A percentile compares a stretch with the other conserved stretches of the same genome.
Conservation (phyloP, 2,113 vertebrate species). For the Poecile atricapillus region DNA sequence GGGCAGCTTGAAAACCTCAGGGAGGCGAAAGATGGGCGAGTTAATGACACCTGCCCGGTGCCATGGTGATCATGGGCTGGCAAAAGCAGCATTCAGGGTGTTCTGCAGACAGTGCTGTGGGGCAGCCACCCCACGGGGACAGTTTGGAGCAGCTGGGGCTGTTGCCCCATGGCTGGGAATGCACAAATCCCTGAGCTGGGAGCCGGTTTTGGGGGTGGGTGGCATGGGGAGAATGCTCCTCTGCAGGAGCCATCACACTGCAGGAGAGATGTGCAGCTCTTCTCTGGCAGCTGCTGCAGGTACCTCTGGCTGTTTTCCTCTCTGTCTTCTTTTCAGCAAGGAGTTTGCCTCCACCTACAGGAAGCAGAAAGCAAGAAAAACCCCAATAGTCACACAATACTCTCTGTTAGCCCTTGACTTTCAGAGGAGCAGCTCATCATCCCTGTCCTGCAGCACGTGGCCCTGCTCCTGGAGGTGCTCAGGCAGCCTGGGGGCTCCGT, state of each 20-base stretch:
- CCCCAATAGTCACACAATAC: background rate
- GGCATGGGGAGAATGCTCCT: background rate
- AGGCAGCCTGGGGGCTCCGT: background rate
- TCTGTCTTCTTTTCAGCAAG: conserved; percentile 49
- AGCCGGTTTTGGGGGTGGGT: rapidly evolving
- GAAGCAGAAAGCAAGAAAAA: conserved; percentile 46
- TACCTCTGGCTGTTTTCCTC: background rate
- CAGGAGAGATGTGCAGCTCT: background rate
- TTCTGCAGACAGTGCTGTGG: rapidly evolving
- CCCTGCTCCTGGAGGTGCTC: background rate
- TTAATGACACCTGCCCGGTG: rapidly evolving
- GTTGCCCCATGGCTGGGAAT: rapidly evolving
- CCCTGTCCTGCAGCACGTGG: background rate
- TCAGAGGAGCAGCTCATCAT: background rate
- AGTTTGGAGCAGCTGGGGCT: background rate
- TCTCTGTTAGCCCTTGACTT: background rate
- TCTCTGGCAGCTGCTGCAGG: background rate
- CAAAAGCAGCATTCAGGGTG: background rate
- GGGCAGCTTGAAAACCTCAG: background rate
- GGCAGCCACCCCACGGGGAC: background rate
- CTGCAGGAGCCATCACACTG: background rate
- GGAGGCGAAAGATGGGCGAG: rapidly evolving
- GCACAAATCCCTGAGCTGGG: background rate
- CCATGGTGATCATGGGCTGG: background rate
- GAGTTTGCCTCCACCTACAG: conserved; percentile 80